Evolutionary conservation across 2,797 vertebrate species (phyloP), one percentile per base, ranked within the genome.

Genomic region (Schizothorax lantsangensis): DNA sequence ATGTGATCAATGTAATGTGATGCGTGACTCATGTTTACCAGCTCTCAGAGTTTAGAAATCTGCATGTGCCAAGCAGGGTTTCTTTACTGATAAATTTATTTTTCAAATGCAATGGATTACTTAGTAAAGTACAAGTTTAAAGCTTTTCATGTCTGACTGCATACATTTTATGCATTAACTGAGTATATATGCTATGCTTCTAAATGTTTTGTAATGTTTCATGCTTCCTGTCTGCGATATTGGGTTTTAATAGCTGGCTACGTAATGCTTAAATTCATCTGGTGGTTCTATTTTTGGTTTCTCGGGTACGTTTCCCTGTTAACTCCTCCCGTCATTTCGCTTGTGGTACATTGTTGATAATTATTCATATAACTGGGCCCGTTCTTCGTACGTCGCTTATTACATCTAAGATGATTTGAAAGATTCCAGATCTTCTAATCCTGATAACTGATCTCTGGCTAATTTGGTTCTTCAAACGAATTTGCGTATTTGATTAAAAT

Each of bases 261-360:
- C 68, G 84, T 81, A 52, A 49, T 81, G 68, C 86, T 79, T 21
- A 59, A 62, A 6, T 62, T 75, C 40, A 80, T 81, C n/a, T 80
- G 68, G 23, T 62, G 81, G 6, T 84, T 80, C 88, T 89, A 86
- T 89, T 89, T 77, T 77, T 62, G 86, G 82, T 43, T 26, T 57
- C 47, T 71, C 54, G 30, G 54, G 71, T 79, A 47, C 23, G 17
- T 83, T 84, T 68, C 38, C 71, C 82, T 64, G 26, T 45, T 62
- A 54, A 45, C 26, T 72, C 54, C 73, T 49, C 36, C 11, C 33
- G 19, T 36, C 71, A 64, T n/a, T 77, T 84, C 30, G 10, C 43
- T 77, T 26, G 45, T 77, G 43, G 26, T 77, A 45, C 36, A 30
- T 36, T 57, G 30, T 49, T 66, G 45, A 19, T 83, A 17, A 38